phyloP scores from a whole-genome alignment of 2,113 vertebrate genomes.

The Phrynocephalus versicolor region DNA sequence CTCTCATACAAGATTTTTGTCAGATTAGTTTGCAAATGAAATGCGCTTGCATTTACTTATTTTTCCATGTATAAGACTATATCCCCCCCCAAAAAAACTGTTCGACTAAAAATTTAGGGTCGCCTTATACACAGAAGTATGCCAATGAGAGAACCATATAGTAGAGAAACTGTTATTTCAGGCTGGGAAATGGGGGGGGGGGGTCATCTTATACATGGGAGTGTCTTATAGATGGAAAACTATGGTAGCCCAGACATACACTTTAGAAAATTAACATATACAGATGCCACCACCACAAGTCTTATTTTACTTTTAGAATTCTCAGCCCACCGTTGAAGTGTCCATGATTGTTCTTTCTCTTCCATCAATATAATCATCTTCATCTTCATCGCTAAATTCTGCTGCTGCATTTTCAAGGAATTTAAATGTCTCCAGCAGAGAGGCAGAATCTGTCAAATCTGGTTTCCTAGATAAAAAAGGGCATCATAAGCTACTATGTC shows the following conservation, averaged over 20 bases:
- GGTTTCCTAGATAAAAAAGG: constrained; percentile 83
- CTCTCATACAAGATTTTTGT: not conserved
- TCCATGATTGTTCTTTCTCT: constrained; percentile 88
- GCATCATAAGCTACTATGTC: constrained; percentile 31
- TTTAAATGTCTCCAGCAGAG: constrained; percentile 91
- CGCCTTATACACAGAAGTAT: too few relatives aligned
- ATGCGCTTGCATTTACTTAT: not conserved
- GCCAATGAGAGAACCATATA: too few relatives aligned
- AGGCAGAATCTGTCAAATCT: constrained; percentile 88
- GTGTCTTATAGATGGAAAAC: too few relatives aligned
- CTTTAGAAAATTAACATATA: too few relatives aligned
- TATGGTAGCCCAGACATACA: too few relatives aligned
- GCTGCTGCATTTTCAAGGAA: constrained; percentile 92
- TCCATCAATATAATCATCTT: constrained; percentile 92
- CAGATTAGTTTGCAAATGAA: not conserved
- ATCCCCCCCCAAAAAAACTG: too few relatives aligned
- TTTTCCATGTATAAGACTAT: too few relatives aligned
- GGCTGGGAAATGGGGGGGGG: too few relatives aligned
- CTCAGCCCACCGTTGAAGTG: constrained; percentile 87
- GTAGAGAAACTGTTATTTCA: too few relatives aligned
- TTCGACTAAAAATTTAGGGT: too few relatives aligned
- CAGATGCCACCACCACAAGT: not conserved
- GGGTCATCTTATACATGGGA: too few relatives aligned
- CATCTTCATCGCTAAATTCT: constrained; percentile 95
- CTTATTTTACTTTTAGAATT: constrained; percentile 63